Conservation (phyloP, 2,888 invertebrate species). For the Camptogramma bilineatum region DNA sequence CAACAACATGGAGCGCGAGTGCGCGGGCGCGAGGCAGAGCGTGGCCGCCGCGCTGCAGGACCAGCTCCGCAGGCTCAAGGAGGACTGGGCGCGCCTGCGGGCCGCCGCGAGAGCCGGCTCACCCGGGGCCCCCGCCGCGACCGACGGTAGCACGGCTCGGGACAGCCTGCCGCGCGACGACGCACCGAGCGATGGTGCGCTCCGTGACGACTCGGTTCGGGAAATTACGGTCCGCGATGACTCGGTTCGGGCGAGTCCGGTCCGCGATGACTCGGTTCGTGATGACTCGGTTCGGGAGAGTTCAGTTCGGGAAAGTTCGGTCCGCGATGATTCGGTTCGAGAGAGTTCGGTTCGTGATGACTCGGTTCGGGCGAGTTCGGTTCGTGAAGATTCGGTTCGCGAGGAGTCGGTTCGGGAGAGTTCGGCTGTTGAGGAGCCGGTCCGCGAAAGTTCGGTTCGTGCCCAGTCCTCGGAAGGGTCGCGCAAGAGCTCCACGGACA, state of each 20-base stretch:
- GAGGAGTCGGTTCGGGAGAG: constrained; percentile 8
- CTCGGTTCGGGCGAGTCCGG: constrained; percentile 10
- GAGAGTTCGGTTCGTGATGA: constrained; percentile 2
- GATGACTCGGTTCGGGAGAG: constrained; percentile 5
- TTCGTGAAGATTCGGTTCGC: constrained; percentile 7
- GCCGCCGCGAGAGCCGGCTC: constrained; percentile 62
- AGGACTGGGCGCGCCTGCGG: constrained; percentile 38
- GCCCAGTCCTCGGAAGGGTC: constrained; percentile 25
- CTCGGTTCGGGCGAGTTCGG: constrained; percentile 8
- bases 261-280: neutral
- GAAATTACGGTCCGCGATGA: constrained; percentile 2
- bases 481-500: constrained; percentile 48
- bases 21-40: constrained; percentile 62
- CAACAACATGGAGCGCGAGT: constrained; percentile 86
- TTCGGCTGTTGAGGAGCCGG: constrained; percentile 10
- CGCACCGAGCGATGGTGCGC: neutral
- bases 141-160: constrained; percentile 13
- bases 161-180: constrained; percentile 4
- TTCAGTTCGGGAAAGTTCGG: constrained; percentile 1
- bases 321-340: constrained; percentile 8
- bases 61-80: constrained; percentile 62
- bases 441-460: constrained; percentile 15
- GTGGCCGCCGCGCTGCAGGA: constrained; percentile 66
- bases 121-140: constrained; percentile 21
- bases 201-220: neutral